Base-by-base conservation (phyloP, 2,888 invertebrate species). In the Megalurothrips usitatus region DNA sequence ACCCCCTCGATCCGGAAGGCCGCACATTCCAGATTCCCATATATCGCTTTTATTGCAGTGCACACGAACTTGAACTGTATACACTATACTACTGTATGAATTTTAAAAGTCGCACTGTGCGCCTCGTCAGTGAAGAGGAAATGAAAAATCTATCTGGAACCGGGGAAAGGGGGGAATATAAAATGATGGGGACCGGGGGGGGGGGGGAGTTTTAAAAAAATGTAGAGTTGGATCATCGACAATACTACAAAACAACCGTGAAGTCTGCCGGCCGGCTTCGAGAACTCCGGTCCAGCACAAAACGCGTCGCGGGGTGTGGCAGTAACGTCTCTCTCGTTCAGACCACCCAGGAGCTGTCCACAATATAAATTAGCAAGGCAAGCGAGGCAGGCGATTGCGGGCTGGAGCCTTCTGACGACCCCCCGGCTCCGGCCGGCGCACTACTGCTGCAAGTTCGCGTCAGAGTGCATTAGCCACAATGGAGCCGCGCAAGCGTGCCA, bases 381-480 rank as follows among this genome's bases (percentile, higher is more conserved):
- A 12, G 68, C 68, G 23, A 4, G 23, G 68, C 68, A 23, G 68
- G 68, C 23, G 68, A 23, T 11, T n/a, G 23, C 68, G 23, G 23
- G 68, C 11, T 23, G 68, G 68, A 19, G 68, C 9, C 68, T 14
- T n/a, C 8, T 14, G 11, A 23, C 68, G 9, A 11, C 68, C 23
- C 68, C 26, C 9, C 26, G 23, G 23, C 8, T 23, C 23, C 68
- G 11, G 26, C 68, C 68, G 23, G 26, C 9, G 68, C 68, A 26
- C 17, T n/a, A n/a, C n/a, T n/a, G n/a, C n/a, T 52, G 52, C 52
- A 52, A 12, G 52, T 52, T 19, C 58, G 19, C 14, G 58, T 58
- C 58, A 19, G 17, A 58, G 68, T 75, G 68, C 68, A 75, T 75
- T 75, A 75, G 68, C 23, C 68, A 75, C 68, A 75, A 75, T 75